Percentiles rank a stretch among this genome's conserved stretches.
Evolutionary conservation across 2,888 invertebrate species (phyloP).

Genomic region (Hanleya hanleyi): DNA sequence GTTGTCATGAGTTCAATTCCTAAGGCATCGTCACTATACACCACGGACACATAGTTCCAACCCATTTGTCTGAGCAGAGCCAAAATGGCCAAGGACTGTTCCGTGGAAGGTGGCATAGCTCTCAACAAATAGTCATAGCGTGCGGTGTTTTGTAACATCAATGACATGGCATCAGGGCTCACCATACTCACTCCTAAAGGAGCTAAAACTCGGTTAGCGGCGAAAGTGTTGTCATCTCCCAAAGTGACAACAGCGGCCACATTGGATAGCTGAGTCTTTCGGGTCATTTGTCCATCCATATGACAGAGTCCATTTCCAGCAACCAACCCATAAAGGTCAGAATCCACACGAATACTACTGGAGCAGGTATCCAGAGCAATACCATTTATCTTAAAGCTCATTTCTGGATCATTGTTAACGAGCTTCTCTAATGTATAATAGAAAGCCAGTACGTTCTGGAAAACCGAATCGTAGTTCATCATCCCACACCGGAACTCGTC

Average conservation of each 20-base stretch:
- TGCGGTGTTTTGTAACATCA: conserved; percentile 43
- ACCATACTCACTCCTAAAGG: conserved; percentile 76
- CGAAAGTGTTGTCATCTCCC: conserved; percentile 54
- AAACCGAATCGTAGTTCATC: conserved; percentile 48
- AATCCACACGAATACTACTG: conserved; percentile 55
- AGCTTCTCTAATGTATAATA: conserved; percentile 62
- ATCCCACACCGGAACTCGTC: conserved; percentile 56
- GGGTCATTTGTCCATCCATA: conserved; percentile 26
- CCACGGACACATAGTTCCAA: conserved; percentile 71
- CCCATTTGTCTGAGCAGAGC: conserved; percentile 65
- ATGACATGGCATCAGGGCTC: conserved; percentile 52
- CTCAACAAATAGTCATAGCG: conserved; percentile 58
- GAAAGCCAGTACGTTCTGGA: conserved; percentile 68
- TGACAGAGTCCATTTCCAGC: conserved; percentile 66
- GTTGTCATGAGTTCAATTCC: neutral
- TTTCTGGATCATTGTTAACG: conserved; percentile 11
- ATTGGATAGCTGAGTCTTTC: conserved; percentile 20
- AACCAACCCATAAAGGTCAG: conserved; percentile 66
- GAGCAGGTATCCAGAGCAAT: conserved; percentile 64
- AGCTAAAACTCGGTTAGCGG: conserved; percentile 74
- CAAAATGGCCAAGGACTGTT: conserved; percentile 59
- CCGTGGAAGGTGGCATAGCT: conserved; percentile 55
- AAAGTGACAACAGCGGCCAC: conserved; percentile 66
- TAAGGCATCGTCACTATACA: conserved; percentile 52
- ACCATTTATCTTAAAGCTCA: conserved; percentile 39